phyloP scores from a whole-genome alignment of 2,888 invertebrate genomes.

The Melinaea menophilus region DNA sequence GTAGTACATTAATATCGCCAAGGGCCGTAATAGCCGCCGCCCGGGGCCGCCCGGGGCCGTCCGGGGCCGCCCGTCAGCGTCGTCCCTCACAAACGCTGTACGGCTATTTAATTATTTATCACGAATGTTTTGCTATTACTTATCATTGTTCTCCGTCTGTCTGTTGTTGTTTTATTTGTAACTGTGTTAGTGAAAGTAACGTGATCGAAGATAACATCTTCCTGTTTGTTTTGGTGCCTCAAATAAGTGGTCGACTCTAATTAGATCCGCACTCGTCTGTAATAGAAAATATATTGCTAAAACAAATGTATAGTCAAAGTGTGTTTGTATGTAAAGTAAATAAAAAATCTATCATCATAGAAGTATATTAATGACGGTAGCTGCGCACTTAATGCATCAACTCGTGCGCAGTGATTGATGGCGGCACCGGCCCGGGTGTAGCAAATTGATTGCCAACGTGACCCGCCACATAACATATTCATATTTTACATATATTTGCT shows the following conservation, averaged over 20 bases:
- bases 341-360: conserved; percentile 1
- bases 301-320: too few relatives aligned
- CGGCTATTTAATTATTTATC: conserved; percentile 28
- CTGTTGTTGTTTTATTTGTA: background rate
- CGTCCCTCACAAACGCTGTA: conserved; percentile 37
- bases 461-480: background rate
- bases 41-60: conserved; percentile 46
- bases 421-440: conserved; percentile 32
- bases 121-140: conserved; percentile 5
- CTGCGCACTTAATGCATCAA: conserved; percentile 26
- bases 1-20: conserved; percentile 72
- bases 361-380: conserved; percentile 27
- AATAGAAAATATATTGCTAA: too few relatives aligned
- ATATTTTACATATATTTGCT: too few relatives aligned
- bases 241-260: background rate
- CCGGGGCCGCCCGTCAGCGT: conserved; percentile 54
- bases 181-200: conserved; percentile 17
- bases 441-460: conserved; percentile 44
- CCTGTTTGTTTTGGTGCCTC: conserved; percentile 13
- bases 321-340: background rate
- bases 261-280: background rate
- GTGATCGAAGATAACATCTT: conserved; percentile 13
- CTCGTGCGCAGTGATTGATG: conserved; percentile 28
- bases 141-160: background rate
- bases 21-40: conserved; percentile 71